A percentile compares a stretch with the other conserved stretches of the same genome.
These are phyloP conservation scores for Crocuta crocuta DNA, from an alignment of 2,113 vertebrate species.

Conservation along the genomic window DNA sequence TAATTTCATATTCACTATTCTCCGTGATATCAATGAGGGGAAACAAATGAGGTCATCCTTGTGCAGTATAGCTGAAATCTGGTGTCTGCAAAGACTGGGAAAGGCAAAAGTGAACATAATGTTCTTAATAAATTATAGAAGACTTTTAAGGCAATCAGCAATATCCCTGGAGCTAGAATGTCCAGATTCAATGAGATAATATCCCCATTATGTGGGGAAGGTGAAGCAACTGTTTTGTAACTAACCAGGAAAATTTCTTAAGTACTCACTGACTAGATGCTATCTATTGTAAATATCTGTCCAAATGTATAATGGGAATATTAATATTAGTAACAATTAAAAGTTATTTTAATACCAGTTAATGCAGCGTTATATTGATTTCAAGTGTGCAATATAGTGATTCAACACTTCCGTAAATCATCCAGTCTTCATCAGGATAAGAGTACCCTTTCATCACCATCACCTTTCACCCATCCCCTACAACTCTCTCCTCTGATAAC, in stretches of 20 bases:
- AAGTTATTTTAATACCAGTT: background rate
- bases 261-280: background rate
- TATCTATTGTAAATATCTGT: background rate
- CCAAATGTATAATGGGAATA: background rate
- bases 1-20: background rate
- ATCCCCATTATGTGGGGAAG: background rate
- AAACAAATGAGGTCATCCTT: no score
- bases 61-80: background rate
- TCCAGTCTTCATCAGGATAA: background rate
- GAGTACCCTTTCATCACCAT: background rate
- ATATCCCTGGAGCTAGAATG: background rate
- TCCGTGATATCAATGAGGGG: background rate
- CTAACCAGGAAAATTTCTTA: background rate
- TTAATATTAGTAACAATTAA: background rate
- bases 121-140: background rate
- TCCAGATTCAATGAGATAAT: background rate
- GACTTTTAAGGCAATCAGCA: background rate
- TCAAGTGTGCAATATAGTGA: background rate
- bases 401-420: background rate
- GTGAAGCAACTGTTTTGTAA: background rate
- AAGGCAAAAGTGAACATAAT: background rate
- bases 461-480: background rate
- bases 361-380: background rate
- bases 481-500: background rate
- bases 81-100: background rate